Percentiles rank a stretch among this genome's conserved stretches.
Conservation (phyloP, 1,140 invertebrate genomes). For the Zeugodacus cucurbitae region DNA sequence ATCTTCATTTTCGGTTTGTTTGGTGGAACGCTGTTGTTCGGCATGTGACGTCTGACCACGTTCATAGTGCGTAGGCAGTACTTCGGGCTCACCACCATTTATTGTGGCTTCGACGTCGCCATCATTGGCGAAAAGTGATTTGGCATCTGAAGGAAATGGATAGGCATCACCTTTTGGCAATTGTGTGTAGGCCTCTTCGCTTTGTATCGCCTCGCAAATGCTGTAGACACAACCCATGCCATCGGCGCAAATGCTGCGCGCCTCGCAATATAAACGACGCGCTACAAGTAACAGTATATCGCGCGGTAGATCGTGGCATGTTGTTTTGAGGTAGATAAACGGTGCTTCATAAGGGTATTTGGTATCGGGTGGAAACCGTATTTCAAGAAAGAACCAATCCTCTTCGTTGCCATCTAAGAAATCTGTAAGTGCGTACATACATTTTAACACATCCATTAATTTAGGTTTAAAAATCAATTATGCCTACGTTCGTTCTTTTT, state of each 20-base stretch:
- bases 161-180: conserved; percentile 70
- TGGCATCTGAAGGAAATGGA: conserved; percentile 69
- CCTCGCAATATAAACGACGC: conserved; percentile 73
- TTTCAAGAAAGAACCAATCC: conserved; percentile 73
- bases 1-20: conserved; percentile 72
- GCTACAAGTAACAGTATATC: conserved; percentile 73
- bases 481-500: conserved; percentile 44
- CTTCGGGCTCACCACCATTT: neutral
- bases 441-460: too few species aligned
- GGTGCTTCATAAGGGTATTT: conserved; percentile 79
- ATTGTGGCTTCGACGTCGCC: conserved; percentile 31
- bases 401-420: conserved; percentile 58
- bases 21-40: conserved; percentile 67
- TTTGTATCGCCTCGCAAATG: conserved; percentile 76
- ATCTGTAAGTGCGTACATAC: neutral
- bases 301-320: conserved; percentile 70
- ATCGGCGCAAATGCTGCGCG: conserved; percentile 71
- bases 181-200: conserved; percentile 74
- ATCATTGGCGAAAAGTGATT: conserved; percentile 57
- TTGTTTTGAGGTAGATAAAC: conserved; percentile 74
- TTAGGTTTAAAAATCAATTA: neutral
- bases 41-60: conserved; percentile 66
- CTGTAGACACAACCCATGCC: conserved; percentile 77
- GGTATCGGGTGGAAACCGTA: conserved; percentile 76
- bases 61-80: conserved; percentile 71